Evolutionary conservation across 2,113 vertebrate genomes (phyloP), one percentile per base, ranked within the genome.

Genomic region (Nothocercus nigrocapillus): DNA sequence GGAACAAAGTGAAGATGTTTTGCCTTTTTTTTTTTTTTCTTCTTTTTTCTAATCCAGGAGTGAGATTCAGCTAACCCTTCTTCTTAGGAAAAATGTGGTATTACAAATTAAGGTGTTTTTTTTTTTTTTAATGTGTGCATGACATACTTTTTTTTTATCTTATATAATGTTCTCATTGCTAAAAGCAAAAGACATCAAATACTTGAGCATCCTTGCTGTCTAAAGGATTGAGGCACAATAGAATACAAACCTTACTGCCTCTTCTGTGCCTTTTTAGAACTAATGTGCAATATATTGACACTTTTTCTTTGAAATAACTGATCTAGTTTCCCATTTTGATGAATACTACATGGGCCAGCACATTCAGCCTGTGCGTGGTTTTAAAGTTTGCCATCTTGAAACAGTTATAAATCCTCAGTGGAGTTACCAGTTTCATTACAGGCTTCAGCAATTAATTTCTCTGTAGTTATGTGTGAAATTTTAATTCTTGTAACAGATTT

Each of bases 211-310:
- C 0, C 9, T 15, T 38, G 62, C 76, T 32, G 22, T 7, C 6
- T 28, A 7, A 30, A 40, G 49, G 44, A 15, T 20, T 22, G 73
- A 21, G 24, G 27, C 63, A 20, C 24, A 2, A 19, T 22, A 21
- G 21, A 2, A 0, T 7, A 3, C 15, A 30, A 56, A 2, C 62
- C 47, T 53, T 18, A 0, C 53, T 22, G 51, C 36, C 32, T 27
- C 32, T 34, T 7, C 30, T 5, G 10, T 12, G 0, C 36, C 42
- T 19, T 30, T 38, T 32, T 61, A 70, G 81, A 58, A 3, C 27
- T 45, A 18, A 0, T 0, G 0, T 18, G 64, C 27, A 18, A 4
- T 3, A 0, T 5, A 6, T 32, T 32, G 36, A 14, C 72, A 14
- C n/a, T n/a, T 64, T 61, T 63, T 54, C 79, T 67, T 7, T 32